Evolutionary conservation across 2,113 vertebrate genomes (phyloP).

Genomic region (Promerops cafer): DNA sequence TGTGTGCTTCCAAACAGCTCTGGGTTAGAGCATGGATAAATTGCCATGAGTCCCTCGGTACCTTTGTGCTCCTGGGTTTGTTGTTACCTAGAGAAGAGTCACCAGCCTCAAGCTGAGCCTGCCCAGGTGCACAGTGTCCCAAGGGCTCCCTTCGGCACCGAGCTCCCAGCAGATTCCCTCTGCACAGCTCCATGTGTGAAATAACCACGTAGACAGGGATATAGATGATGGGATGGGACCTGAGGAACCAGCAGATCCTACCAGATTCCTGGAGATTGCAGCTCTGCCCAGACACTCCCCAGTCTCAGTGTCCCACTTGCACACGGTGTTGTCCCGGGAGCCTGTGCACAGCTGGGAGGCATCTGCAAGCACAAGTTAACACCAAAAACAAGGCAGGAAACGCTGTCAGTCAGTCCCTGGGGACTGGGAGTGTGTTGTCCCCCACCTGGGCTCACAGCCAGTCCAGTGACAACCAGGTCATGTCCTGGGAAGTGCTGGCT

Average conservation of each 20-base stretch:
- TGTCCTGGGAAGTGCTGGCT: conserved; percentile 85
- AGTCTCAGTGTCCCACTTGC: conserved; percentile 89
- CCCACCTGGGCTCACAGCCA: conserved; percentile 88
- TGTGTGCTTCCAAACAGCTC: neutral
- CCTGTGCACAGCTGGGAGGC: conserved; percentile 84
- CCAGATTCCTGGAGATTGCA: conserved; percentile 89
- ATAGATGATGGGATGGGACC: neutral
- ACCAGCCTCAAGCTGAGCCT: neutral
- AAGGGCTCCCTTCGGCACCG: neutral
- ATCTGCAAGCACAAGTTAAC: conserved; percentile 65
- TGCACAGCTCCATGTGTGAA: accelerated
- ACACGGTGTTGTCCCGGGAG: conserved; percentile 91
- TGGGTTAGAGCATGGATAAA: neutral
- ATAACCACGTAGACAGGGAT: accelerated
- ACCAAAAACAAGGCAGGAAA: neutral
- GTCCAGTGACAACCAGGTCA: conserved; percentile 87
- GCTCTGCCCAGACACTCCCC: conserved; percentile 80
- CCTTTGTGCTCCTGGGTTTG: neutral
- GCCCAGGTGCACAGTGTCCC: neutral
- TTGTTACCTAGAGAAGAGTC: neutral
- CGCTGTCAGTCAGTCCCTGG: neutral
- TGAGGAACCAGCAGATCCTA: conserved; percentile 18
- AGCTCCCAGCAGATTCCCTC: neutral
- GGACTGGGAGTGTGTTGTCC: neutral
- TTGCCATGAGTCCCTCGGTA: accelerated